phyloP scores from a whole-genome alignment of 2,113 vertebrate species.

The Dendropsophus ebraccatus region DNA sequence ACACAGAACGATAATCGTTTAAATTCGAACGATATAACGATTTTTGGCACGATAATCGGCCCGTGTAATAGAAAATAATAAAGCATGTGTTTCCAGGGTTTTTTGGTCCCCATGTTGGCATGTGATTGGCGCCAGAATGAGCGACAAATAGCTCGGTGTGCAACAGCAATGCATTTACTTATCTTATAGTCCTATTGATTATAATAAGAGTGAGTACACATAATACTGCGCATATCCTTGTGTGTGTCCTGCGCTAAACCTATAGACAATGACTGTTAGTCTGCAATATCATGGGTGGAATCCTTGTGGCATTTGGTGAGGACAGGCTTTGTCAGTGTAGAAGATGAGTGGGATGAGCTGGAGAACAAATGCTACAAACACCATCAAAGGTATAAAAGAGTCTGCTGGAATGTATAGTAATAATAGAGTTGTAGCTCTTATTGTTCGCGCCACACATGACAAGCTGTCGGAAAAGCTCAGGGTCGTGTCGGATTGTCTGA shows the following conservation, averaged over 20 bases:
- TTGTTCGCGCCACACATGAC: conserved; percentile 31
- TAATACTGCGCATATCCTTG: background rate
- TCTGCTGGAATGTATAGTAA: conserved; percentile 14
- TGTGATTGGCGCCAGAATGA: too few species aligned
- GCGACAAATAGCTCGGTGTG: too few species aligned
- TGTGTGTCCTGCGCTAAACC: background rate
- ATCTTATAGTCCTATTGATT: background rate
- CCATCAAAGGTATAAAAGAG: conserved; percentile 26
- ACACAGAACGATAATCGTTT: too few species aligned
- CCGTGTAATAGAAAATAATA: too few species aligned
- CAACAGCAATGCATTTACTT: background rate
- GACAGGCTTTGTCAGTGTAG: background rate
- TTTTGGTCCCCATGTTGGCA: too few species aligned
- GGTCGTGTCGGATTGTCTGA: conserved; percentile 36
- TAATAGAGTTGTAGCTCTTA: conserved; percentile 5
- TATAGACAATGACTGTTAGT: background rate
- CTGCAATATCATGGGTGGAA: background rate
- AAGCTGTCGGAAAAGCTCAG: conserved; percentile 28
- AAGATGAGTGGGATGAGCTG: background rate
- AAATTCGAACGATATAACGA: too few species aligned
- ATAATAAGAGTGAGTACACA: background rate
- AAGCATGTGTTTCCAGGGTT: too few species aligned
- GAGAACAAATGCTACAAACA: conserved; percentile 5
- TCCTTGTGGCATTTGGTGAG: background rate
- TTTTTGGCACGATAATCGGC: too few species aligned